These are phyloP conservation scores for Drosophila arizonae DNA, from an alignment of 1,140 invertebrate genomes.

Conservation along the genomic window DNA sequence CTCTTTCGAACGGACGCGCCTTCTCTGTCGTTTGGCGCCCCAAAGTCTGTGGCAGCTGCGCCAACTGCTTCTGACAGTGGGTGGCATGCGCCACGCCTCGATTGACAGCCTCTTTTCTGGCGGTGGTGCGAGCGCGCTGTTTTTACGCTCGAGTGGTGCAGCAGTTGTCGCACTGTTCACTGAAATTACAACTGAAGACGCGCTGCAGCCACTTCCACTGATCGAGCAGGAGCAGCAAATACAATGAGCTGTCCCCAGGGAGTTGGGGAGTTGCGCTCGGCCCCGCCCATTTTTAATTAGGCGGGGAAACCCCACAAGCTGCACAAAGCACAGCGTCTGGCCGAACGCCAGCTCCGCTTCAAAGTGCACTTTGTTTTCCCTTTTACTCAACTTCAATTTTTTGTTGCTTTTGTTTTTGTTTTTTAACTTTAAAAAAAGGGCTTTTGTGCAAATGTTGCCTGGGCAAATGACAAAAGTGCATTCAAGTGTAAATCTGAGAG, in stretches of 20 bases:
- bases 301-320: slow-evolving; percentile 41
- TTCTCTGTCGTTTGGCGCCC: neutral
- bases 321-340: slow-evolving; percentile 19
- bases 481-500: slow-evolving; percentile 59
- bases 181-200: slow-evolving; percentile 9
- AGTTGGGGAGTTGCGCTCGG: neutral
- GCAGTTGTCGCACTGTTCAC: neutral
- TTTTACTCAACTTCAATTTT: neutral
- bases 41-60: slow-evolving; percentile 23
- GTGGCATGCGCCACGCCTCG: slow-evolving; percentile 20
- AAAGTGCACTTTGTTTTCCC: slow-evolving; percentile 32
- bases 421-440: slow-evolving; percentile 57
- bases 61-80: slow-evolving; percentile 56
- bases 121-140: slow-evolving; percentile 56
- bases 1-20: slow-evolving; percentile 1
- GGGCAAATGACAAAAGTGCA: slow-evolving; percentile 61
- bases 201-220: slow-evolving; percentile 14
- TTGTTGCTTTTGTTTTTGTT: slow-evolving; percentile 1
- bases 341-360: slow-evolving; percentile 1
- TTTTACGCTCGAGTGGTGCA: slow-evolving; percentile 52
- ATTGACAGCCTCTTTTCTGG: neutral
- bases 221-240: slow-evolving; percentile 6
- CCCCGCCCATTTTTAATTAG: slow-evolving; percentile 40
- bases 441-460: slow-evolving; percentile 53
- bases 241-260: neutral